These are phyloP conservation scores for Paratrypauchen microcephalus DNA, from an alignment of 2,797 vertebrate genomes.

Conservation along the genomic window DNA sequence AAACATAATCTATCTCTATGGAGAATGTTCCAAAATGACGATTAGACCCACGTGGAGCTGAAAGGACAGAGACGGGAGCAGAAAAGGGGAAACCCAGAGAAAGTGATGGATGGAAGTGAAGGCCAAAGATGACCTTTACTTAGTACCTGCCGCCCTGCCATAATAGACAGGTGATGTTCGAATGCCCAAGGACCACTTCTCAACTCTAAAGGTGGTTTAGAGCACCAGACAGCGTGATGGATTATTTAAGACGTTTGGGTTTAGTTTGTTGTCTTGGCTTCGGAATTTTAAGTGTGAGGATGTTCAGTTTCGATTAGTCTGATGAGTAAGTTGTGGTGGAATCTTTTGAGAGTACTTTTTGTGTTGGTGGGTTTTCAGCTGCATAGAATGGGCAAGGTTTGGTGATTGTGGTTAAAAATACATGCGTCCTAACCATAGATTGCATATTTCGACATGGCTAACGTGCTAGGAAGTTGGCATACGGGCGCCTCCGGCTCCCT, in stretches of 20 bases:
- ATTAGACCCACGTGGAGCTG: conserved; percentile 27
- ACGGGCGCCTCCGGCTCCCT: no score
- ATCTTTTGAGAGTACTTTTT: neutral
- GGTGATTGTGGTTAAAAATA: no score
- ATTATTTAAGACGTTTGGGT: neutral
- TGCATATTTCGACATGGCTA: no score
- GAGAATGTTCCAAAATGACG: conserved; percentile 9
- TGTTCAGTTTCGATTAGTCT: neutral
- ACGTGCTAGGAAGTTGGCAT: no score
- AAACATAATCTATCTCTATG: no score
- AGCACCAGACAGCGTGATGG: neutral
- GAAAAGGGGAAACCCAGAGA: conserved; percentile 27
- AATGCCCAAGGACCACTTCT: conserved; percentile 31
- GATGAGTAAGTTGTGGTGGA: neutral
- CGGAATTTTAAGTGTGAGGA: neutral
- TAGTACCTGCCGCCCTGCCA: conserved; percentile 57
- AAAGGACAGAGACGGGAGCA: conserved; percentile 15
- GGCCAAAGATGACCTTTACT: conserved; percentile 55
- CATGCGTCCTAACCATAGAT: no score
- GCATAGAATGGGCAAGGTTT: no score
- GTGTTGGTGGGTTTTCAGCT: no score
- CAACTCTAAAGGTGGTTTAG: conserved; percentile 9
- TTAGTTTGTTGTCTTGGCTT: neutral
- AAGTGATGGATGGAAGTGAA: conserved; percentile 55
- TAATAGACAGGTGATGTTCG: conserved; percentile 50